Evolutionary conservation across 2,888 invertebrate species (phyloP), one percentile per base, ranked within the genome.

Genomic region (Trissolcus japonicus): DNA sequence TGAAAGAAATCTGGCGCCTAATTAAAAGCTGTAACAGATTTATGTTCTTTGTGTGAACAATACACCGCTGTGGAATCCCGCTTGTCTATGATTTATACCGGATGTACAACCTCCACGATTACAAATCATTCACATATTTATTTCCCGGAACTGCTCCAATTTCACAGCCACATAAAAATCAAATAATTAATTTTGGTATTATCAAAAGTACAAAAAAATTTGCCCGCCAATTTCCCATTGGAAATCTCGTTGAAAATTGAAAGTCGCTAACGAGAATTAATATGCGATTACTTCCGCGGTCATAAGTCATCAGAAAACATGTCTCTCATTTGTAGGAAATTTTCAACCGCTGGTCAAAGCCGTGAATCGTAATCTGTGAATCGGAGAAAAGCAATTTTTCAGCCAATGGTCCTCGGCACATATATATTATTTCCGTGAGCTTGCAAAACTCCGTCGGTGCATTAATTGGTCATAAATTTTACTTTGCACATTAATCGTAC

Each of bases 401-500:
- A 78, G 61, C 66, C n/a, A 73, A 78, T 68, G 62, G 56, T 69
- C 11, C 35, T 54, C 17, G 25, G 19, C 74, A 78, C 80, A 81
- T 83, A 25, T 6, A 81, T 78, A 80, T 80, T 82, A 81, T 81
- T 82, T 81, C 78, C 66, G 71, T 74, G 65, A 74, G 74, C 76
- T 73, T 68, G 68, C 55, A 53, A 71, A 77, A 79, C 78, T 76
- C 76, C 79, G 74, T 77, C 79, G 82, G 83, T 82, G 84, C 83
- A 84, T 86, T 86, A 86, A 85, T 85, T 83, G 85, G 79, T 84
- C 83, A 82, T 86, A 86, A 86, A 86, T 87, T 84, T 80, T 62
- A 73, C 66, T 79, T 65, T 74, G 55, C 81, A 81, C 82, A 83
- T 86, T 85, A 85, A 86, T 86, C 83, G 83, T 81, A 84, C 82